These are phyloP conservation scores for Ivindomyrus marchei DNA, from an alignment of 2,113 vertebrate species.

Conservation along the genomic window DNA sequence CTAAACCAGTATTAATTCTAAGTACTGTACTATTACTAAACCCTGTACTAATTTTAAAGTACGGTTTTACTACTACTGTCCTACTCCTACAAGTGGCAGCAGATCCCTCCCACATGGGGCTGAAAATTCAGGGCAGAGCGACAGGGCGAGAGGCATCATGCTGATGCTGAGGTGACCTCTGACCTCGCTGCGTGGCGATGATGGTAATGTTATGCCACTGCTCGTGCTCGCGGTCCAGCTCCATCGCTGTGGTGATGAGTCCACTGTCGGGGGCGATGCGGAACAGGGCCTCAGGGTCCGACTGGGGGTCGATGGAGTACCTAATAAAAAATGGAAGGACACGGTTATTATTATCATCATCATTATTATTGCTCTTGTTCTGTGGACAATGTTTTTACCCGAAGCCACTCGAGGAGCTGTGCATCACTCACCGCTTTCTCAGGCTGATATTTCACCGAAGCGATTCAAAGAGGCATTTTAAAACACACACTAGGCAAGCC, in stretches of 20 bases:
- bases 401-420: not conserved
- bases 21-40: not conserved
- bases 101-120: not conserved
- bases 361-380: not conserved
- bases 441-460: not conserved
- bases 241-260: conserved; percentile 66
- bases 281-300: conserved; percentile 75
- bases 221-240: conserved; percentile 73
- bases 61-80: not conserved
- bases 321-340: conserved; percentile 41
- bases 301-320: conserved; percentile 77
- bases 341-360: not conserved
- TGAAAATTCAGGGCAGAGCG: not conserved
- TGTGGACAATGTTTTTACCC: not conserved
- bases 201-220: conserved; percentile 82
- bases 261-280: conserved; percentile 75
- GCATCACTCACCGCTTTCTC: not conserved
- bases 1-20: not conserved
- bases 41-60: not conserved
- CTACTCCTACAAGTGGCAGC: not conserved
- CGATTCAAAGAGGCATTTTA: not conserved
- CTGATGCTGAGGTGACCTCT: not conserved
- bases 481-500: not conserved
- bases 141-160: no score
- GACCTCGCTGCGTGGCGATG: conserved; percentile 78